phyloP scores from a whole-genome alignment of 2,888 invertebrate species.

The Drosophila austrosaltans region DNA sequence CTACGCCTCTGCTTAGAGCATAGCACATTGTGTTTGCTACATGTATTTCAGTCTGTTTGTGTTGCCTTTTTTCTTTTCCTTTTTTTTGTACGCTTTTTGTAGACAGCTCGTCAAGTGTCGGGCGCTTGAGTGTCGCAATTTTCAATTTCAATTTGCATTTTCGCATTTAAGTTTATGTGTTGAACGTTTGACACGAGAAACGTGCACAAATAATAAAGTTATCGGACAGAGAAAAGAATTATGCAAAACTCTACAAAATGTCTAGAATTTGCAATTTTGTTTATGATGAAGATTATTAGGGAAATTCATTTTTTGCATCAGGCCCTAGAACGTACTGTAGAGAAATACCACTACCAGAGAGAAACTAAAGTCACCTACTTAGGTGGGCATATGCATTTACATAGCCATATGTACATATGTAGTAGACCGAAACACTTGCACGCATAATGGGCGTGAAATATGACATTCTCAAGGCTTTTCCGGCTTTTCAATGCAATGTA shows the following conservation, averaged over 20 bases:
- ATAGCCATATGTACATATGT: background rate
- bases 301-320: background rate
- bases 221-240: conserved; percentile 38
- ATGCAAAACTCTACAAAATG: conserved; percentile 9
- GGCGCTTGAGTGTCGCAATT: conserved; percentile 45
- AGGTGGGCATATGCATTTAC: background rate
- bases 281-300: conserved; percentile 2
- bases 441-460: conserved; percentile 42
- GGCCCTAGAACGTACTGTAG: background rate
- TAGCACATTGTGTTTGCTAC: conserved; percentile 30
- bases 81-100: conserved; percentile 46
- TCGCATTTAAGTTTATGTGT: conserved; percentile 55
- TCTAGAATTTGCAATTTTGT: conserved; percentile 13
- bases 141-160: conserved; percentile 71
- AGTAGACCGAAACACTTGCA: conserved; percentile 29
- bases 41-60: conserved; percentile 21
- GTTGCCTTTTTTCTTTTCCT: conserved; percentile 27
- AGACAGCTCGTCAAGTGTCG: conserved; percentile 70
- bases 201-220: conserved; percentile 59
- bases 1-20: conserved; percentile 20
- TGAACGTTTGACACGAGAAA: conserved; percentile 49
- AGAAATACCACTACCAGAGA: conserved; percentile 21
- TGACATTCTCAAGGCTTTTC: conserved; percentile 53
- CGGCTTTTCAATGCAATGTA: conserved; percentile 20
- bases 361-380: conserved; percentile 2